Evolutionary conservation across 2,797 vertebrate genomes (phyloP).

Genomic region (Girardinus metallicus): DNA sequence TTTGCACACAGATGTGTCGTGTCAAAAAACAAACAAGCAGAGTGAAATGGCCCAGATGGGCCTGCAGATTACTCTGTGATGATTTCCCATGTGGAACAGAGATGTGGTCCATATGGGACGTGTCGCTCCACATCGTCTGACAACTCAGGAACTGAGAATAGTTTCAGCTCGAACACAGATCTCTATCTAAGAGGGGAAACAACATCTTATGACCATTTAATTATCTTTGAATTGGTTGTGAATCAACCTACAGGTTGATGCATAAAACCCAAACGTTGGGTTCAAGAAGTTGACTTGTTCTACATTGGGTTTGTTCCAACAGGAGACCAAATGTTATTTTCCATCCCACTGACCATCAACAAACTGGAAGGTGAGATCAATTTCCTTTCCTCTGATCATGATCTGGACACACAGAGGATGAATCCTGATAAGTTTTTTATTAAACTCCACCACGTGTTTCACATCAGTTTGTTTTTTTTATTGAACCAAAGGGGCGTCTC

Average conservation of each 20-base stretch:
- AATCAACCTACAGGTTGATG: neutral
- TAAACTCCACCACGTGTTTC: neutral
- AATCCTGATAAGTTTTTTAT: neutral
- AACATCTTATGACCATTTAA: slow-evolving; percentile 22
- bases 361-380: neutral
- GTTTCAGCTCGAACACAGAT: slow-evolving; percentile 16
- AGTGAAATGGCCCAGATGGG: slow-evolving; percentile 67
- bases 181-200: neutral
- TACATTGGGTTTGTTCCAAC: neutral
- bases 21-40: slow-evolving; percentile 44
- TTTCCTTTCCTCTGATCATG: neutral
- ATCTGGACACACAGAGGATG: neutral
- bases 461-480: neutral
- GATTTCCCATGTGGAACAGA: slow-evolving; percentile 61
- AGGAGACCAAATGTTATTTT: neutral
- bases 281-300: neutral
- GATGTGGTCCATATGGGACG: slow-evolving; percentile 44
- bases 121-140: neutral
- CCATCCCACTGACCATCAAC: neutral
- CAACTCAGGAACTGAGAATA: slow-evolving; percentile 25
- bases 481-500: neutral
- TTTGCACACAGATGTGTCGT: slow-evolving; percentile 55
- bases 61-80: slow-evolving; percentile 56
- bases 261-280: neutral
- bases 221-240: slow-evolving; percentile 10